Base-by-base conservation (phyloP, 2,888 invertebrate species). In the Sphaerophoria taeniata region DNA sequence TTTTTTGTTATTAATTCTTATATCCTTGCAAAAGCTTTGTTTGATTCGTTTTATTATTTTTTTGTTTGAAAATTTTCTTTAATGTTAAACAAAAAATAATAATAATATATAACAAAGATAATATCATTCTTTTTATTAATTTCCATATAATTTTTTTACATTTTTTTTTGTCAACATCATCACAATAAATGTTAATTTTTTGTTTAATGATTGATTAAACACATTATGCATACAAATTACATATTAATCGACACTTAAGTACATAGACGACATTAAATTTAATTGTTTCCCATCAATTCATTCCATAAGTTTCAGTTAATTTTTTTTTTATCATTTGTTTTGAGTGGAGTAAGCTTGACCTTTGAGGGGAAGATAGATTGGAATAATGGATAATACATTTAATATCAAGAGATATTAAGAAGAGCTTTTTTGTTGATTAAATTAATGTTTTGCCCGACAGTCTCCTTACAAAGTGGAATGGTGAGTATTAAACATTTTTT, bases 231-330 rank as follows among this genome's bases (percentile, higher is more conserved):
- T 6, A 12, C 34, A 65, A 39, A 51, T 47, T 49, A 60, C 39
- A 67, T 67, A 53, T 67, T 39, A 78, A 83, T 79, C 67, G 71
- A 84, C 53, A 77, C 67, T 67, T 67, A 77, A 81, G 58, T 80
- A 85, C 73, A 77, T 36, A 65, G 16, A 77, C 85, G 76, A 81
- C 70, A 81, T 63, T 81, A 77, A 76, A 61, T 81, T 84, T 61
- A 85, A 81, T 85, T 85, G 80, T 85, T 81, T 81, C 85, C 85
- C 85, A 81, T 85, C 69, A 80, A 76, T 76, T 72, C 56, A 65
- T 79, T 80, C 72, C 60, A 76, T 67, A 72, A 56, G 74, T 58
- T 74, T 74, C 24, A 36, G 16, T 70, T 73, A 12, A 12, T 9
- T 11, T 7, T 43, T 36, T 67, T 51, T 43, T 43, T 6, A 11